phyloP scores from a whole-genome alignment of 2,888 invertebrate genomes.

The Lithophane leautieri region DNA sequence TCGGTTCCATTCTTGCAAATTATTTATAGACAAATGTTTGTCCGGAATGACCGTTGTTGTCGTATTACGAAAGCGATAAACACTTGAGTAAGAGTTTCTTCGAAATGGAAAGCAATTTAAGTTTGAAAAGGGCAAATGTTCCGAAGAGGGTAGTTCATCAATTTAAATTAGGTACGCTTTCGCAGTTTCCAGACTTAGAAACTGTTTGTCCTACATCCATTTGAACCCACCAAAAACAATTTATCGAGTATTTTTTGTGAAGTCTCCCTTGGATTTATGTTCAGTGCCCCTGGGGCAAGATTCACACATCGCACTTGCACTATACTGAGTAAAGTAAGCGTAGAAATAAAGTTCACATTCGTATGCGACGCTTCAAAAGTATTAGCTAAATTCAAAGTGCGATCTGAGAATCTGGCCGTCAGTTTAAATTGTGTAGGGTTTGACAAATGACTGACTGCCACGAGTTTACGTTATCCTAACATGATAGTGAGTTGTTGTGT shows the following conservation, averaged over 20 bases:
- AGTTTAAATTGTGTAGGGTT: constrained; percentile 11
- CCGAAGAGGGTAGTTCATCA: constrained; percentile 22
- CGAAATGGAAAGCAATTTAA: constrained; percentile 45
- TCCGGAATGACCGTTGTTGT: constrained; percentile 31
- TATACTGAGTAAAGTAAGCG: not conserved
- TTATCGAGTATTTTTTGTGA: not conserved
- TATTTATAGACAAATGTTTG: constrained; percentile 44
- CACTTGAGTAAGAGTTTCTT: constrained; percentile 27
- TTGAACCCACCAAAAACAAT: not conserved
- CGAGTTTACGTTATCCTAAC: not conserved
- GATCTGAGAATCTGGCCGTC: no score
- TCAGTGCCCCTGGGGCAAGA: not conserved
- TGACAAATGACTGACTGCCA: constrained; percentile 1
- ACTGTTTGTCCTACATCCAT: constrained; percentile 13
- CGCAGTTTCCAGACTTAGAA: constrained; percentile 29
- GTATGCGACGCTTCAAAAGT: not conserved
- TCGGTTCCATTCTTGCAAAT: constrained; percentile 24
- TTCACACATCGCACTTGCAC: not conserved
- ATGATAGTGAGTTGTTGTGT: not conserved
- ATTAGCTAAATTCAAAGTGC: not conserved
- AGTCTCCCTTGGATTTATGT: not conserved
- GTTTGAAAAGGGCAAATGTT: constrained; percentile 34
- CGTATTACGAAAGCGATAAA: constrained; percentile 43
- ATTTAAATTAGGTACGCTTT: constrained; percentile 45
- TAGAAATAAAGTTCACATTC: not conserved